A percentile compares a stretch with the other conserved stretches of the same genome.
phyloP scores from a whole-genome alignment of 2,888 invertebrate species.

The Catocala sponsa region DNA sequence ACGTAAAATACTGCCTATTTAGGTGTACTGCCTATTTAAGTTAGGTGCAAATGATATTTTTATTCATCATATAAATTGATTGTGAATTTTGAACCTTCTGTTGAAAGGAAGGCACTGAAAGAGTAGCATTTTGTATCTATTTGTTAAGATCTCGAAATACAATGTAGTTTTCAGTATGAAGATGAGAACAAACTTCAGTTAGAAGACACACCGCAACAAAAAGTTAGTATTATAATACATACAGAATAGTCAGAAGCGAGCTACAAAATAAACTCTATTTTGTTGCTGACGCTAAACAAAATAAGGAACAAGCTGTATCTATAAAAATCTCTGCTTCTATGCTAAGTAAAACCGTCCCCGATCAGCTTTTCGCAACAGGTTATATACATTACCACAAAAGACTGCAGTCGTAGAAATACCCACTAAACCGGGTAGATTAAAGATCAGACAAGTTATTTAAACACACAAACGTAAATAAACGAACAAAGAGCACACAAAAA shows the following conservation, averaged over 20 bases:
- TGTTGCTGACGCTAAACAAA: conserved; percentile 9
- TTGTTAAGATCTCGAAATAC: too few species aligned
- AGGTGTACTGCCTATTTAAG: too few species aligned
- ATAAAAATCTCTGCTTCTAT: conserved; percentile 5
- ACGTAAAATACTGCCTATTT: too few species aligned
- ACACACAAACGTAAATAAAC: conserved; percentile 26
- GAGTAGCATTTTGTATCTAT: too few species aligned
- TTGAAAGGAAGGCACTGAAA: too few species aligned
- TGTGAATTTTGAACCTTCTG: too few species aligned
- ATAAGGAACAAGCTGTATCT: conserved; percentile 8
- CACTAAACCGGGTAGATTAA: conserved; percentile 23
- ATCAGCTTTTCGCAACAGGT: conserved; percentile 33
- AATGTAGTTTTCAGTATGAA: background rate
- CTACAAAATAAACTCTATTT: background rate
- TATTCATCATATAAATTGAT: too few species aligned
- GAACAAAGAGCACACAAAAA: conserved; percentile 36
- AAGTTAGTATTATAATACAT: too few species aligned
- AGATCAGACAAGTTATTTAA: conserved; percentile 37
- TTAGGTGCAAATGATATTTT: too few species aligned
- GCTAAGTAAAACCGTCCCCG: conserved; percentile 12
- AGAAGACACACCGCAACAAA: background rate
- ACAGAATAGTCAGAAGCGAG: too few species aligned
- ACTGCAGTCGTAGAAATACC: conserved; percentile 32
- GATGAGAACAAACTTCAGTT: too few species aligned
- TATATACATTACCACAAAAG: conserved; percentile 34